A percentile compares a stretch with the other conserved stretches of the same genome.
These are phyloP conservation scores for Phenganax marumi DNA, from an alignment of 92 coral and sea anemone genomes.

Conservation along the genomic window DNA sequence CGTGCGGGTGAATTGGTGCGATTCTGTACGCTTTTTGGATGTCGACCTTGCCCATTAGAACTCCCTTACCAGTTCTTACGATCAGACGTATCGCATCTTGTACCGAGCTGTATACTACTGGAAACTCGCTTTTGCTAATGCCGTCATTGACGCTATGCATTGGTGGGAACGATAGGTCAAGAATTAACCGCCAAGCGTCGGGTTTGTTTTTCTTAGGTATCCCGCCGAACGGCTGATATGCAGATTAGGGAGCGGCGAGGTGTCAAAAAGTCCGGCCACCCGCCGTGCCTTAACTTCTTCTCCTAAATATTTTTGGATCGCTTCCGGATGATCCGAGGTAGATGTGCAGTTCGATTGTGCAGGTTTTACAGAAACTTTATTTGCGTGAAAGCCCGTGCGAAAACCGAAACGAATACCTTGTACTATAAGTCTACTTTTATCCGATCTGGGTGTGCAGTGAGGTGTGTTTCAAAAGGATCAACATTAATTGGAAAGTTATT, in stretches of 20 bases:
- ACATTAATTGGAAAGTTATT: too few relatives aligned
- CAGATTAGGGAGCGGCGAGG: background rate
- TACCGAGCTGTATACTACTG: background rate
- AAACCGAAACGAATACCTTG: background rate
- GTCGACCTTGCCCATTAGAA: background rate
- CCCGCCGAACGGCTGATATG: background rate
- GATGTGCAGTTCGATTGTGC: background rate
- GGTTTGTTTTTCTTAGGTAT: conserved; percentile 2
- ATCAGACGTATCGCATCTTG: background rate
- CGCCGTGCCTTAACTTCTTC: background rate
- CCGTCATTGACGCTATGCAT: background rate
- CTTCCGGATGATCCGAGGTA: background rate
- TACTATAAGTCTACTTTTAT: too few relatives aligned
- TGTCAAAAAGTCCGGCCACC: background rate
- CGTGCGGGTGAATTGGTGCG: background rate
- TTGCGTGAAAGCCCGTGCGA: too few relatives aligned
- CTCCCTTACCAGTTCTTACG: background rate
- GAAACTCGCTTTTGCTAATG: background rate
- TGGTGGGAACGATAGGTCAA: background rate
- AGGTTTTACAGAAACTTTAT: too few relatives aligned
- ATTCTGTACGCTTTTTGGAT: background rate
- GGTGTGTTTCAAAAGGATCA: too few relatives aligned
- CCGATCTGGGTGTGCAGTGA: too few relatives aligned
- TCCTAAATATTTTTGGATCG: background rate
- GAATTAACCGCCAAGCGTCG: background rate